Conservation (phyloP, 1,140 invertebrate species). For the Macrotrachela quadricornifera region DNA sequence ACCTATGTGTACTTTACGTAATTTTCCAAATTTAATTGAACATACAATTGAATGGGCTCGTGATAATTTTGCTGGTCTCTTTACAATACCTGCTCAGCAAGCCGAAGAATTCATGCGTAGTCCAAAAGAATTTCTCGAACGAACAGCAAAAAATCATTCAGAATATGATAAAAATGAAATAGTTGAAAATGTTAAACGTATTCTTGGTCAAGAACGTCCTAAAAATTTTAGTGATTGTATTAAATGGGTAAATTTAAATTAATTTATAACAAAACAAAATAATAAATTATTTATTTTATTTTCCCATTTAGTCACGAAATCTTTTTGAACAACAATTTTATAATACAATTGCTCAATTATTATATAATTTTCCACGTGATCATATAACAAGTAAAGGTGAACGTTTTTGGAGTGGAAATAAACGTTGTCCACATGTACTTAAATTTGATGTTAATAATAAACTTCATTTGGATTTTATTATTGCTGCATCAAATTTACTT, state of each 20-base stretch:
- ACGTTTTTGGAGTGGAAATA: slow-evolving; percentile 96
- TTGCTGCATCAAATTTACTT: slow-evolving; percentile 70
- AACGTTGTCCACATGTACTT: slow-evolving; percentile 66
- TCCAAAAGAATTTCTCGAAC: slow-evolving; percentile 35
- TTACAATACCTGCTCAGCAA: slow-evolving; percentile 67
- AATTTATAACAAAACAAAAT: slow-evolving; percentile 35
- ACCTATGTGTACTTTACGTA: slow-evolving; percentile 92
- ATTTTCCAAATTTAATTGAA: slow-evolving; percentile 96
- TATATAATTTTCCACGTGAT: slow-evolving; percentile 89
- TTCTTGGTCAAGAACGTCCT: slow-evolving; percentile 64
- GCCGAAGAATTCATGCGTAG: slow-evolving; percentile 66
- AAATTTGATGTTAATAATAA: slow-evolving; percentile 32
- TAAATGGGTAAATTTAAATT: slow-evolving; percentile 67
- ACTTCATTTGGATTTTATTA: slow-evolving; percentile 67
- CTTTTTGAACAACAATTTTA: slow-evolving; percentile 55
- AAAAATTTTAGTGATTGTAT: slow-evolving; percentile 63
- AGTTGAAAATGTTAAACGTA: slow-evolving; percentile 46
- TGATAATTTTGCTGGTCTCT: slow-evolving; percentile 83
- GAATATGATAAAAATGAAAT: slow-evolving; percentile 33
- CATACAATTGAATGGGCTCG: slow-evolving; percentile 94
- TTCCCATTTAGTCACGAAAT: too few species aligned
- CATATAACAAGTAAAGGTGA: slow-evolving; percentile 63
- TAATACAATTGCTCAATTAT: slow-evolving; percentile 81
- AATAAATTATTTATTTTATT: too few species aligned
- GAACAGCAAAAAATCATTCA: slow-evolving; percentile 62